Evolutionary conservation across 2,888 invertebrate genomes (phyloP), one percentile per base, ranked within the genome.

Genomic region (Elmis aenea): DNA sequence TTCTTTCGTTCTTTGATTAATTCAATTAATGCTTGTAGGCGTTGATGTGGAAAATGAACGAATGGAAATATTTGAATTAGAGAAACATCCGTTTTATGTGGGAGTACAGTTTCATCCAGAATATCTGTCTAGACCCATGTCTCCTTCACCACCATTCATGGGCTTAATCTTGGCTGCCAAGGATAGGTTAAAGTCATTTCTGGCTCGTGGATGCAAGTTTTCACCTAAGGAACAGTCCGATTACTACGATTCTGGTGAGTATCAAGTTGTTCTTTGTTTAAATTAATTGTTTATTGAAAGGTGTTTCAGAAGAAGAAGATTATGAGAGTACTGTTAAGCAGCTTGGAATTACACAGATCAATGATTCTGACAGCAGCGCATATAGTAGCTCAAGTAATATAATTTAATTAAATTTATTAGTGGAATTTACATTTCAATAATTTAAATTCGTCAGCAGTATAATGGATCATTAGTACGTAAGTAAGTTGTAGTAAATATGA

Each of bases 101-200:
- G 88, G 88, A 0, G 94, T 94, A 1, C 99, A 99, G 69, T 99
- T 86, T 70, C 99, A 99, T 69, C 99, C 99, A 0, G 99, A 99
- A 67, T 99, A 97, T 65, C 72, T 94, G 42, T 92, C 93, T 0
- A 75, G 95, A 2, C 95, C 95, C 0, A 67, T 94, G 46, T 82
- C 81, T 31, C 94, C 96, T 0, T 95, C 95, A 12, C 92, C 97
- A 2, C 94, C 94, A 4, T 99, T 96, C 68, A 71, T 96, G 48
- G 99, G 99, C 46, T 74, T 99, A 2, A 82, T 99, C 52, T 72
- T 97, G 44, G 95, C 97, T 3, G 82, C 94, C 0, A 80, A 83
- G 33, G 87, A 86, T 3, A 87, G 88, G 65, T 72, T 96, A 16
- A 75, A 81, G 40, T 72, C 68, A 13, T 89, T 84, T 56, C 65